Base-by-base conservation (phyloP, 2,797 vertebrate genomes). In the Psittacula derbiana region DNA sequence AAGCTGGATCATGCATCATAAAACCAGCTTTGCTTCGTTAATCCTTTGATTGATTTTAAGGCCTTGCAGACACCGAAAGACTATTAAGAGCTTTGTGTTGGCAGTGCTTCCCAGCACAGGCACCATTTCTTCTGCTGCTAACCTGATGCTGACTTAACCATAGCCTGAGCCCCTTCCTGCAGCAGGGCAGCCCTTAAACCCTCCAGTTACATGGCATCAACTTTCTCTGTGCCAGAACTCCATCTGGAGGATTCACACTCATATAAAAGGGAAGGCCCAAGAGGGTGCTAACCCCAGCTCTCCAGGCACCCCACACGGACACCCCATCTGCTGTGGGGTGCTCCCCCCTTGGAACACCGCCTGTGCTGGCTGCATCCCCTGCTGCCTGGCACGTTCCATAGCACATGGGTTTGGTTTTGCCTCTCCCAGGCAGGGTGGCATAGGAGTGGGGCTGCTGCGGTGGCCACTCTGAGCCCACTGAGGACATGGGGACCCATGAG, bases 31-130 rank as follows among this genome's bases (percentile, higher is more conserved):
- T 96, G 78, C 90, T 90, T 82, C 67, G 72, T 85, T 97, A 97
- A 97, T 96, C 96, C 95, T 80, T 82, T 90, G 94, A 96, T 86
- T 97, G 97, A 96, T 96, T 95, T 94, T 72, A 95, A 92, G 83
- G 91, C 80, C 96, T 91, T 58, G 41, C 79, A 84, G 92, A 85
- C 84, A 65, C 80, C 84, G 69, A 94, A 93, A 91, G 78, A 30
- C 93, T 95, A 88, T 97, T 96, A 96, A 95, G 79, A 94, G 96
- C 92, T 97, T 95, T 94, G 90, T 62, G 78, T n/a, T 65, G 90
- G 86, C 18, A 20, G 65, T 13, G 67, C 38, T 85, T 86, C 71
- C 47, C 71, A 55, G 85, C 25, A 12, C 85, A 72, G 71, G 88
- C 89, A 71, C 61, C 6, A 23, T 17, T 74, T 93, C 40, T 5